A percentile compares a stretch with the other conserved stretches of the same genome.
phyloP scores from a whole-genome alignment of 2,797 vertebrate genomes.

The Phataginus tricuspis region DNA sequence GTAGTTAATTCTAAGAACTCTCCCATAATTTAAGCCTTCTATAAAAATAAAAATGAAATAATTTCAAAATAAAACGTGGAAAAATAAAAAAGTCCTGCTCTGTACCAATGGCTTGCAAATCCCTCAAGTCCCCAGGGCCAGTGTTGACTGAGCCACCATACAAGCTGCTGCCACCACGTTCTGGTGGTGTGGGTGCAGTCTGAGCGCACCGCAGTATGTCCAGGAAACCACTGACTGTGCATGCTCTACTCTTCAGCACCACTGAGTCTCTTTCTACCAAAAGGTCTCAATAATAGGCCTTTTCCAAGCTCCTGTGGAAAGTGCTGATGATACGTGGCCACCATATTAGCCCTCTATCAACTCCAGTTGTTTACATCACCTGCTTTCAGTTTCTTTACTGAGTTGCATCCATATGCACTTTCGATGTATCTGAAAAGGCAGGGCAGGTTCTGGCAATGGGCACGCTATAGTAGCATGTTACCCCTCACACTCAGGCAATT shows the following conservation, averaged over 20 bases:
- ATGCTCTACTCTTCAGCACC: neutral
- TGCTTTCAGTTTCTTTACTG: neutral
- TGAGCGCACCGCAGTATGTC: fast-evolving
- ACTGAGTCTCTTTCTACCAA: neutral
- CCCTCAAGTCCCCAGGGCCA: neutral
- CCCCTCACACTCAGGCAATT: neutral
- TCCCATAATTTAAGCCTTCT: neutral
- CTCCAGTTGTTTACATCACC: neutral
- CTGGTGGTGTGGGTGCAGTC: fast-evolving
- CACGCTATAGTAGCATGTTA: fast-evolving
- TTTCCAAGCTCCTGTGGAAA: neutral
- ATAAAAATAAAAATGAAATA: neutral
- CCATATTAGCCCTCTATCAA: neutral
- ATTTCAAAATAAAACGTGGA: neutral
- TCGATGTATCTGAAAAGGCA: neutral
- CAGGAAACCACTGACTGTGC: neutral
- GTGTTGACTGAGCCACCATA: neutral
- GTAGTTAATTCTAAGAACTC: neutral
- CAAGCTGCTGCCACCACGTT: neutral
- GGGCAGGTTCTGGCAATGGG: neutral
- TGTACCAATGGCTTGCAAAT: neutral
- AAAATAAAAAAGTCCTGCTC: neutral
- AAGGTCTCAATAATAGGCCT: neutral
- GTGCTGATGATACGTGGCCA: neutral
- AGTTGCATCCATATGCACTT: neutral